Evolutionary conservation across 2,113 vertebrate species (phyloP).

Genomic region (Herpailurus yagouaroundi): DNA sequence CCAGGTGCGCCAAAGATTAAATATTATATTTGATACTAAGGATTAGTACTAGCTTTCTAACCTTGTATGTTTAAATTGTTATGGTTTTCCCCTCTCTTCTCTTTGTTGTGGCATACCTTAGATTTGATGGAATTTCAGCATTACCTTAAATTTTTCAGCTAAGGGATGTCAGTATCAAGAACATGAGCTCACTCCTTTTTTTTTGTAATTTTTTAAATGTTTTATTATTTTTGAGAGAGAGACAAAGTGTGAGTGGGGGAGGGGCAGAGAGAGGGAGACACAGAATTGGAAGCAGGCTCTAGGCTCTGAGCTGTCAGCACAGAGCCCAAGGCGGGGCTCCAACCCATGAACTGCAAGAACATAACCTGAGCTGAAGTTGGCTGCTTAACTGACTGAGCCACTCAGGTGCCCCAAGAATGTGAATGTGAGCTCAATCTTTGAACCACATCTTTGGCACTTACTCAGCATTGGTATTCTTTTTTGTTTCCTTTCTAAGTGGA

Average conservation of each 20-base stretch:
- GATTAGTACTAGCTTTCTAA: neutral
- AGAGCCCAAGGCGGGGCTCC: no score
- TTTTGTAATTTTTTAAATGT: no score
- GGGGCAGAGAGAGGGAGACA: no score
- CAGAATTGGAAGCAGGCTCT: no score
- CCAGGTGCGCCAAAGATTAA: neutral
- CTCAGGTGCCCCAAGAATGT: neutral
- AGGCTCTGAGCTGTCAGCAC: no score
- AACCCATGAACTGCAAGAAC: no score
- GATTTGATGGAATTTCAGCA: neutral
- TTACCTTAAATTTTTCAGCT: slow-evolving; percentile 29
- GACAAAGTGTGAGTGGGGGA: no score
- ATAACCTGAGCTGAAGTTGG: no score
- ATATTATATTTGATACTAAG: neutral
- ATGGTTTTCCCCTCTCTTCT: neutral
- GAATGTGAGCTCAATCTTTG: neutral
- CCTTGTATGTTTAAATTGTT: neutral
- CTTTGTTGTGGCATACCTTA: neutral
- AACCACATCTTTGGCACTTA: neutral
- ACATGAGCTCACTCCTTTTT: neutral
- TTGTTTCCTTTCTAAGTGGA: neutral
- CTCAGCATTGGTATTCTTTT: neutral
- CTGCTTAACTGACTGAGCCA: no score
- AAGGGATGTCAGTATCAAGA: neutral
- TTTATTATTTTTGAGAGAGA: no score